Base-by-base conservation (phyloP, 1,140 invertebrate genomes). In the Nomia melanderi region DNA sequence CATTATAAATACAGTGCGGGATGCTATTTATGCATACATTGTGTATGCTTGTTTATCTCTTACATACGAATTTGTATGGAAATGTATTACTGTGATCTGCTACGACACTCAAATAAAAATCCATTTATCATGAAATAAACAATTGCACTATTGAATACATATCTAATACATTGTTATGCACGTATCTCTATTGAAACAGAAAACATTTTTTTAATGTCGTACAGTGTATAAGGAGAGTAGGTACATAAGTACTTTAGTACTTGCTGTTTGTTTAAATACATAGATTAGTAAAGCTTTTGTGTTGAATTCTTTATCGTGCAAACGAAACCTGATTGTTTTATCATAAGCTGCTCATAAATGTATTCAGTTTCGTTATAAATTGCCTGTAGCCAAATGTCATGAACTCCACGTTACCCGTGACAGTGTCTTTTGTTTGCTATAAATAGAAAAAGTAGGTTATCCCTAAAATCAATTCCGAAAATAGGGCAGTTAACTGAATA, bases 361-460 rank as follows among this genome's bases (percentile, higher is more conserved):
- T 67, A 33, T 56, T 20, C 20, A 41, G 7, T 27, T 14, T 41
- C 33, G 69, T 62, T 54, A 66, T 76, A 64, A 31, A 76, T 50
- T 20, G 31, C 27, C 23, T 56, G 39, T 53, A 53, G 29, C 29
- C 73, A 77, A 70, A 71, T 71, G 66, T 67, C 82, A 80, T 56
- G 71, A 84, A 85, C 76, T 56, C 65, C 60, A 50, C 64, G 47
- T 78, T 79, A 69, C 70, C 50, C 73, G 63, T 81, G 74, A 77
- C 79, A 71, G 76, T 79, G 67, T 50, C 63, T 79, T 79, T 83
- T 85, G 78, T 78, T 81, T 74, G 82, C 81, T 88, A 84, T 88
- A 84, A 84, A 88, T 86, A 86, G 85, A 82, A 73, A 81, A 83
- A 82, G 85, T 85, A 84, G 86, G 87, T 88, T 88, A 83, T 79